A percentile compares a stretch with the other conserved stretches of the same genome.
phyloP scores from a whole-genome alignment of 2,113 vertebrate species.

The Amblyornis subalaris region DNA sequence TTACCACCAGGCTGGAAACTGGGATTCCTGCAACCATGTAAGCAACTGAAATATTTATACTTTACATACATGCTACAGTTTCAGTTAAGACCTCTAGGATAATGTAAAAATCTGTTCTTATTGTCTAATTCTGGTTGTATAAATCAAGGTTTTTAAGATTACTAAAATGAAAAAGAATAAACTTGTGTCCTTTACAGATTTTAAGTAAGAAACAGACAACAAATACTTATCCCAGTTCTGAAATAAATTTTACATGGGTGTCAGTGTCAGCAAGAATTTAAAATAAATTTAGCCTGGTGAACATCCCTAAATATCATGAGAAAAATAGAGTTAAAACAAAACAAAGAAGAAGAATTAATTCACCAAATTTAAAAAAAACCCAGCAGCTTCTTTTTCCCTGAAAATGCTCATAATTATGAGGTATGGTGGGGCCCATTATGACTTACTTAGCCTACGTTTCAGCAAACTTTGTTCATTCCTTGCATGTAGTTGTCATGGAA shows the following conservation, averaged over 20 bases:
- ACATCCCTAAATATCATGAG: neutral
- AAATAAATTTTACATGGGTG: neutral
- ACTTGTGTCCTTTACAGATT: neutral
- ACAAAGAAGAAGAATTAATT: neutral
- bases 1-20: neutral
- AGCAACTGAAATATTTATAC: slow-evolving; percentile 25
- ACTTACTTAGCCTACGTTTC: neutral
- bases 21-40: neutral
- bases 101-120: neutral
- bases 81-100: neutral
- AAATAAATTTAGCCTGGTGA: neutral
- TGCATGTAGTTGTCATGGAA: neutral
- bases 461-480: neutral
- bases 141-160: neutral
- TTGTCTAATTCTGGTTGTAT: neutral
- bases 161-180: neutral
- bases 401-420: neutral
- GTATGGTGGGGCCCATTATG: neutral
- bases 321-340: neutral
- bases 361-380: accelerated
- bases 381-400: neutral
- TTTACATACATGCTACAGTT: neutral
- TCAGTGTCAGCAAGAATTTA: neutral
- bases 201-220: neutral
- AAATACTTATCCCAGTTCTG: neutral